Evolutionary conservation across 2,113 vertebrate species (phyloP), one percentile per base, ranked within the genome.

Genomic region (Tachysurus vachellii): DNA sequence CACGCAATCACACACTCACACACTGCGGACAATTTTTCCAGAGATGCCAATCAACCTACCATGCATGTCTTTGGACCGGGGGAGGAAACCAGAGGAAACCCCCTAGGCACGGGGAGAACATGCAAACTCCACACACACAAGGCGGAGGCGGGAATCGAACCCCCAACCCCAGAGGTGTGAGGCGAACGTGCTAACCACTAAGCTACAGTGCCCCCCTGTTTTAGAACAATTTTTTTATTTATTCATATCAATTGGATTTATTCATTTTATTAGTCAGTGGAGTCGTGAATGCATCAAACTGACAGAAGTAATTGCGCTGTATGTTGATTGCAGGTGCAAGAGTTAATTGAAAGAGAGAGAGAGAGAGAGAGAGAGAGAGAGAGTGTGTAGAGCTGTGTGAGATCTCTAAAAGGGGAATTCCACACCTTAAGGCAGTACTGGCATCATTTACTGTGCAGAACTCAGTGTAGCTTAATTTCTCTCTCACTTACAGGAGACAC

Each of bases 351-450:
- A 8, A 16, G 87, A 91, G 87, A 93, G 90, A n/a, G 42, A 17
- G 21, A 76, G 73, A 76, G 73, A 76, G 21, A 76, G 47, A 53
- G 73, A n/a, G 76, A 54, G 76, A 28, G 76, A 28, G 50, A 10
- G 53, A 17, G 50, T 6, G 79, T 61, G 75, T 57, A 21, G 28
- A 80, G 53, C 76, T 85, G 84, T 89, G 54, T 95, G 96, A 92
- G 92, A 94, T 92, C 91, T 93, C 94, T 93, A 87, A 26, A 86
- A 93, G 96, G 97, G 96, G 95, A 97, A 96, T 97, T 97, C 97
- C 96, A 66, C 92, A 88, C 85, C 93, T 93, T 92, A 88, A 95
- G 96, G 94, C 95, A 95, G 95, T 91, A 76, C 85, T 66, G 92
- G 91, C 93, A 94, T 95, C 95, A 95, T 94, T 93, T 94, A 94